Evolutionary conservation across 2,113 vertebrate genomes (phyloP).

Genomic region (Dasypus novemcinctus): DNA sequence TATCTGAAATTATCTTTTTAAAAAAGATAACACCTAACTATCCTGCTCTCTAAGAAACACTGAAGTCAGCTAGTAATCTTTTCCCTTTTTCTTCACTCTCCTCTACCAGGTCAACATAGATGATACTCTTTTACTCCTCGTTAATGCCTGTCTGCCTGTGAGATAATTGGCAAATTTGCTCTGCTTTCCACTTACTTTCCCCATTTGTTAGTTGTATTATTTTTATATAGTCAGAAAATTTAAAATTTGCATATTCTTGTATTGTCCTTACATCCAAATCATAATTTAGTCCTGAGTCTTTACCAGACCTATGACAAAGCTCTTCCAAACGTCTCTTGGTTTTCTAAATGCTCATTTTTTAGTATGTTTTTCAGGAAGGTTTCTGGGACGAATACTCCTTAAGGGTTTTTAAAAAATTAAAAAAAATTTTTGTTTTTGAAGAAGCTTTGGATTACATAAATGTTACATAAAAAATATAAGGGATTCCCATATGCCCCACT

Average conservation of each 20-base stretch:
- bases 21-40: not conserved
- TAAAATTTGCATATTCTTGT: not conserved
- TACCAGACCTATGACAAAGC: not conserved
- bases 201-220: not conserved
- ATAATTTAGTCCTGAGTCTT: not conserved
- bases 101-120: not conserved
- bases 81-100: not conserved
- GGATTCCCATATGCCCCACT: no score
- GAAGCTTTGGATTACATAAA: no score
- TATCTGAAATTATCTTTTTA: not conserved
- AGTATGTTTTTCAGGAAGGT: not conserved
- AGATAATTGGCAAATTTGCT: not conserved
- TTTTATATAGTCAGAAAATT: not conserved
- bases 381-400: slow-evolving; percentile 13
- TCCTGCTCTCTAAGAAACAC: not conserved
- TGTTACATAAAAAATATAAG: no score
- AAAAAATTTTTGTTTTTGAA: no score
- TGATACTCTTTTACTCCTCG: not conserved
- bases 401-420: not conserved
- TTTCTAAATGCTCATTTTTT: not conserved
- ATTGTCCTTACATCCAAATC: not conserved
- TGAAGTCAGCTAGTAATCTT: not conserved
- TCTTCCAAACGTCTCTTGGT: not conserved
- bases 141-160: not conserved
- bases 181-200: not conserved